Evolutionary conservation across 2,797 vertebrate species (phyloP).

Genomic region (Clamator glandarius): DNA sequence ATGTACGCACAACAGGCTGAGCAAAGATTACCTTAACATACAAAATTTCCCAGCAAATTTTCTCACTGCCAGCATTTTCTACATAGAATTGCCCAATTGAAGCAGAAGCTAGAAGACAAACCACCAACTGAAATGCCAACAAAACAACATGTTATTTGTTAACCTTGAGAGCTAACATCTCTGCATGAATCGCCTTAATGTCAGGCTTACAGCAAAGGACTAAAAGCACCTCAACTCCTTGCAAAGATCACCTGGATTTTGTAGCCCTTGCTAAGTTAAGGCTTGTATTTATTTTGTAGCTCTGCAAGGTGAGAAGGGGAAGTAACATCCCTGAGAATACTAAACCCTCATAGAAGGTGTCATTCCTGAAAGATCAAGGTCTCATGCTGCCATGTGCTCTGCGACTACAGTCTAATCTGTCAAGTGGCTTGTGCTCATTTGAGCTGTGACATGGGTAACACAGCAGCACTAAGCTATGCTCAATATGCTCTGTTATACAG

Average conservation of each 20-base stretch:
- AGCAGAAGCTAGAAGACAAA: neutral
- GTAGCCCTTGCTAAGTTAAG: neutral
- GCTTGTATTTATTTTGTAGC: conserved; percentile 11
- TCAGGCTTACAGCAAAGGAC: neutral
- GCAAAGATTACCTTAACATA: conserved; percentile 8
- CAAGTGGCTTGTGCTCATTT: conserved; percentile 59
- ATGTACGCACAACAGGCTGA: neutral
- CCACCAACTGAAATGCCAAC: neutral
- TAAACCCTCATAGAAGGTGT: conserved; percentile 13
- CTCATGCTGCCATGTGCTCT: neutral
- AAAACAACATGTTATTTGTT: neutral
- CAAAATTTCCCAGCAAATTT: neutral
- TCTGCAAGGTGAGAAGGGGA: conserved; percentile 35
- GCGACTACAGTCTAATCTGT: neutral
- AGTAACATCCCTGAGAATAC: conserved; percentile 12
- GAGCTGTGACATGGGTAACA: conserved; percentile 58
- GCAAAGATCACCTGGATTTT: neutral
- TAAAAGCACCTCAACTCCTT: neutral
- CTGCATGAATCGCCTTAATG: neutral
- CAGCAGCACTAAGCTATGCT: conserved; percentile 41
- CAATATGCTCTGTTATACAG: neutral
- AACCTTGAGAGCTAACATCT: conserved; percentile 1
- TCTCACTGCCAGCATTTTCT: neutral
- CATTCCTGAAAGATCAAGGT: conserved; percentile 53
- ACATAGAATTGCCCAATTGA: neutral